phyloP scores from a whole-genome alignment of 1,140 invertebrate genomes.

The Vanessa atalanta region DNA sequence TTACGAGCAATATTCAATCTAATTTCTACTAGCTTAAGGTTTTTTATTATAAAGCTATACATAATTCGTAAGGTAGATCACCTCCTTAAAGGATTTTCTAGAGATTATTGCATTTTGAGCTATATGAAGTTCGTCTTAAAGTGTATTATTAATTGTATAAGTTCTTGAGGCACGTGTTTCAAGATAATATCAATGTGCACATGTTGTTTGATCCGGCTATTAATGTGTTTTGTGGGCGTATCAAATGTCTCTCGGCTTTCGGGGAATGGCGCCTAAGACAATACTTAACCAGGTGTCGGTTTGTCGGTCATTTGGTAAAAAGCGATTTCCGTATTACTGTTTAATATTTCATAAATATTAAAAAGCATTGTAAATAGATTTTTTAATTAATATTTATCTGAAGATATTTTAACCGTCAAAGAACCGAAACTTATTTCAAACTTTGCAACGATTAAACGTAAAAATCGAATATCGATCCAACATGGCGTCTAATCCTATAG shows the following conservation, averaged over 20 bases:
- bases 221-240: constrained; percentile 77
- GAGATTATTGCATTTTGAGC: not conserved
- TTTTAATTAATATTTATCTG: no score
- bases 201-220: constrained; percentile 76
- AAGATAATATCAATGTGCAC: constrained; percentile 66
- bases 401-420: no score
- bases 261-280: constrained; percentile 65
- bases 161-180: constrained; percentile 55
- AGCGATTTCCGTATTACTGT: constrained; percentile 38
- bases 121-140: constrained; percentile 13
- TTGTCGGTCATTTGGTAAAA: constrained; percentile 39
- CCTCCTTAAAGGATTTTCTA: constrained; percentile 26
- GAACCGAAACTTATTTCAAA: not conserved
- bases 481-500: constrained; percentile 63
- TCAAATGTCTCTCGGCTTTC: constrained; percentile 63
- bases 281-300: constrained; percentile 58
- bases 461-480: constrained; percentile 35
- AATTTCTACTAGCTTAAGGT: not conserved
- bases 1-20: constrained; percentile 25
- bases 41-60: not conserved
- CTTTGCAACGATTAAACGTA: not conserved
- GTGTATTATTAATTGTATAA: constrained; percentile 29
- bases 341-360: not conserved
- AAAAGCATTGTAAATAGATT: not conserved
- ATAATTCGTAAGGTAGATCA: constrained; percentile 36